Percentiles rank a stretch among this genome's conserved stretches.
Conservation (phyloP, 2,797 vertebrate genomes). For the Carapus acus region DNA sequence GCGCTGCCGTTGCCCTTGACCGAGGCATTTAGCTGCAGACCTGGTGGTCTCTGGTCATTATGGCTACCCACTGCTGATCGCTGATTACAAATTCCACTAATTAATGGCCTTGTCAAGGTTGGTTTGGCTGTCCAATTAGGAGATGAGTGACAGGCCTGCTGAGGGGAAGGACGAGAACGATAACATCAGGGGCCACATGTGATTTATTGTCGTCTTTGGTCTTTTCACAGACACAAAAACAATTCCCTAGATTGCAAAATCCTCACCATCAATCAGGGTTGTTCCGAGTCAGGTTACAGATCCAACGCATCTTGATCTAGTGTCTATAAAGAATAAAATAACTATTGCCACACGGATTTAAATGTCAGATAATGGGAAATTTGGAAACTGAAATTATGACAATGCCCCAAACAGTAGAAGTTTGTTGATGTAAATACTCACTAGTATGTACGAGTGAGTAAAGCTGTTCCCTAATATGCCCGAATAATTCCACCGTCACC, state of each 20-base stretch:
- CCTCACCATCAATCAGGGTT: conserved; percentile 4
- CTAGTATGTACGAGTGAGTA: conserved; percentile 20
- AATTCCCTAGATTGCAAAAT: neutral
- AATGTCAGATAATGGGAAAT: too few species aligned
- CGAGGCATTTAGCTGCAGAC: too few species aligned
- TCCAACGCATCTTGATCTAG: conserved; percentile 48
- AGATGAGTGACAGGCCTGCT: too few species aligned
- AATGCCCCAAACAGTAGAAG: conserved; percentile 1
- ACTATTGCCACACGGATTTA: too few species aligned
- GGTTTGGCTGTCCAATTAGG: too few species aligned
- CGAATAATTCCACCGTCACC: conserved; percentile 18
- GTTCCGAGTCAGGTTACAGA: conserved; percentile 10
- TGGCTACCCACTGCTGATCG: too few species aligned
- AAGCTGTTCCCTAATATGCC: conserved; percentile 12
- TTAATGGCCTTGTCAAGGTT: too few species aligned
- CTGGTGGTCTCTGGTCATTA: too few species aligned
- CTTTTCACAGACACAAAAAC: neutral
- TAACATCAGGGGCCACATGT: too few species aligned
- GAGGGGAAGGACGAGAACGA: too few species aligned
- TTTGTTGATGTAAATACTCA: conserved; percentile 16
- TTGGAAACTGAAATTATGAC: conserved; percentile 13
- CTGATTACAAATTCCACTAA: too few species aligned
- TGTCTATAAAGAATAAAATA: conserved; percentile 10
- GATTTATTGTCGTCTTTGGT: neutral
- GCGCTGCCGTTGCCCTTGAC: too few species aligned